A percentile compares a stretch with the other conserved stretches of the same genome.
Evolutionary conservation across 1,140 invertebrate genomes (phyloP).

Genomic region (Aradophagus sp.): DNA sequence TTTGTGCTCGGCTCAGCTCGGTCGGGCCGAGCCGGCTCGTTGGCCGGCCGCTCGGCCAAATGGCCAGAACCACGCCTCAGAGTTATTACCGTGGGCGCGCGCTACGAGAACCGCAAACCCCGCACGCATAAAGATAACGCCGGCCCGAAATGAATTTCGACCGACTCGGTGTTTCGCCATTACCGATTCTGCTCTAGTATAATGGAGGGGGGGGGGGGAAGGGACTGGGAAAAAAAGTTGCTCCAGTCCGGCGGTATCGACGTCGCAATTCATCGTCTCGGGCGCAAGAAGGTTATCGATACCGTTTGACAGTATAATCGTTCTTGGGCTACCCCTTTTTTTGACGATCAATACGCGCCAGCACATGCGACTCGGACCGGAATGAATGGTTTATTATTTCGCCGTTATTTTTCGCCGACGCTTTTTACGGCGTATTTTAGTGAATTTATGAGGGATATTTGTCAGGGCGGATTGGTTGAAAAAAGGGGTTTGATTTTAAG

Average conservation of each 20-base stretch:
- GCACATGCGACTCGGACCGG: constrained; percentile 12
- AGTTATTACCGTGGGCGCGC: constrained; percentile 64
- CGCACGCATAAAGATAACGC: constrained; percentile 64
- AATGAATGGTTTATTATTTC: constrained; percentile 48
- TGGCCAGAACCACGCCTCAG: constrained; percentile 50
- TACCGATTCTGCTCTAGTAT: constrained; percentile 18
- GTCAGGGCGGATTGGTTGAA: constrained; percentile 15
- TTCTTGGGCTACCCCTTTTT: constrained; percentile 27
- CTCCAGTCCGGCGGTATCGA: background rate
- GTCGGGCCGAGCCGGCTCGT: constrained; percentile 43
- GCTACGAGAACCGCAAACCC: constrained; percentile 62
- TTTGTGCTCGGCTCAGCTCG: constrained; percentile 62
- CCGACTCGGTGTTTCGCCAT: constrained; percentile 47
- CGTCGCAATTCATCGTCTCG: constrained; percentile 26
- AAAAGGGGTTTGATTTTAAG: too few species aligned
- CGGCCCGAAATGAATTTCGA: constrained; percentile 62
- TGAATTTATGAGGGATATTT: constrained; percentile 39
- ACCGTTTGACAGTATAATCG: constrained; percentile 40
- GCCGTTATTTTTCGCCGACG: constrained; percentile 27
- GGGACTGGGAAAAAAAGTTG: too few species aligned
- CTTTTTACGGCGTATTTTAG: constrained; percentile 31
- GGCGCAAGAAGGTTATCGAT: constrained; percentile 39
- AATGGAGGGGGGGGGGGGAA: constrained; percentile 1
- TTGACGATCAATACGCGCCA: constrained; percentile 31
- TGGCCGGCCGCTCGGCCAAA: constrained; percentile 31